These are phyloP conservation scores for Oeneis ivallda DNA, from an alignment of 2,888 invertebrate species.

Conservation along the genomic window DNA sequence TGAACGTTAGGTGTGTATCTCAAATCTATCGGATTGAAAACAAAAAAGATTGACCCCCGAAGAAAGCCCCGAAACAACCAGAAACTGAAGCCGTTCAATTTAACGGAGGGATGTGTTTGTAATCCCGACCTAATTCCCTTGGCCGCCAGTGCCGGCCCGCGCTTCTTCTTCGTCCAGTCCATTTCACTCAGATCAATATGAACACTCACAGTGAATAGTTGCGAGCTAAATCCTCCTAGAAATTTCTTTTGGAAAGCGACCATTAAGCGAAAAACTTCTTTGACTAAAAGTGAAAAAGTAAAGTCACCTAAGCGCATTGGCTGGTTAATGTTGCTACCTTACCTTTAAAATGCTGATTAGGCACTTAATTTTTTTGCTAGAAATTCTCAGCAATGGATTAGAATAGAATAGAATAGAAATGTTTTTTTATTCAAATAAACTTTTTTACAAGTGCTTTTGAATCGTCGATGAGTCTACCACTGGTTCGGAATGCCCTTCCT, in stretches of 20 bases:
- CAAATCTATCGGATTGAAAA: no score
- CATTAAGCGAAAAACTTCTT: neutral
- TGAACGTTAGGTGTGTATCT: no score
- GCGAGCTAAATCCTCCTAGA: neutral
- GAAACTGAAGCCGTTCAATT: neutral
- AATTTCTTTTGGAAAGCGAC: neutral
- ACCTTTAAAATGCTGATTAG: no score
- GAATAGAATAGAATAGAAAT: no score
- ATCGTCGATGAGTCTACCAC: no score
- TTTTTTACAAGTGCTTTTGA: no score
- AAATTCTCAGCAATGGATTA: no score
- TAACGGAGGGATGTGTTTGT: conserved; percentile 1
- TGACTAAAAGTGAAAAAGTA: neutral
- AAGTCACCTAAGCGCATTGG: neutral
- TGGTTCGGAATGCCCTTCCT: no score
- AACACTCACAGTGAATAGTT: neutral
- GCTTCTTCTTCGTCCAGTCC: conserved; percentile 1
- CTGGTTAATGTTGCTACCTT: no score
- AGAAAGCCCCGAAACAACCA: neutral
- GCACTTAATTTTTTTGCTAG: no score
- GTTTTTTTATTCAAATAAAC: no score
- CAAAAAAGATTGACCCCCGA: no score
- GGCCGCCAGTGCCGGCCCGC: neutral
- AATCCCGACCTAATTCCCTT: conserved; percentile 12
- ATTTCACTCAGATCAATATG: conserved; percentile 12